phyloP scores from a whole-genome alignment of 2,888 invertebrate genomes.

The Bursaphelenchus okinawaensis region DNA sequence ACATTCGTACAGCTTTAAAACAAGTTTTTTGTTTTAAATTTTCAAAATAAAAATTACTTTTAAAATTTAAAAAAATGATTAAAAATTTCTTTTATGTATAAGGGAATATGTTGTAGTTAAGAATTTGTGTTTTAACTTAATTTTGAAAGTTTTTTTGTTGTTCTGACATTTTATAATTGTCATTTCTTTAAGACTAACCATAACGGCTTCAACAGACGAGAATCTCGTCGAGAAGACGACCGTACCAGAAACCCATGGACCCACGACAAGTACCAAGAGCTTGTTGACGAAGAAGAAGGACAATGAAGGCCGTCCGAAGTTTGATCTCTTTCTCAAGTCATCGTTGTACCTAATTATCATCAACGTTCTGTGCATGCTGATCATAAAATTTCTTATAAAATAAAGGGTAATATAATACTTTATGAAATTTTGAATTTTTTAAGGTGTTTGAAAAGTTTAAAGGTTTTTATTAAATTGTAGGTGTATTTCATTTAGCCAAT shows the following conservation, averaged over 20 bases:
- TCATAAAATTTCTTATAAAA: background rate
- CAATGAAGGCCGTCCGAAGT: background rate
- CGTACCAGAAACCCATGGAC: constrained; percentile 37
- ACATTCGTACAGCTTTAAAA: too few relatives aligned
- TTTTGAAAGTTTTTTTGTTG: background rate
- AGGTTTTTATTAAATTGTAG: too few relatives aligned
- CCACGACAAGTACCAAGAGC: background rate
- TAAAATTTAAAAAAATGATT: background rate
- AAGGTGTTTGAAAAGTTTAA: too few relatives aligned
- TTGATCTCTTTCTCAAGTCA: background rate
- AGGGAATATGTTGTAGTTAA: too few relatives aligned
- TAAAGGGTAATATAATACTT: too few relatives aligned
- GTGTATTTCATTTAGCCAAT: too few relatives aligned
- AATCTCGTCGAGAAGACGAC: constrained; percentile 25
- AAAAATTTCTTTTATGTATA: too few relatives aligned
- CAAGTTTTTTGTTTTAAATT: too few relatives aligned
- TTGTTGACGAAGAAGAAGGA: background rate
- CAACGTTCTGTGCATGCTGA: background rate
- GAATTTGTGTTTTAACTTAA: too few relatives aligned
- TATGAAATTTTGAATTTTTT: background rate
- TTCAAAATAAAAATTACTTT: too few relatives aligned
- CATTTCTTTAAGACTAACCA: background rate
- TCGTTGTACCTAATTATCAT: background rate
- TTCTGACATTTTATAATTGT: background rate
- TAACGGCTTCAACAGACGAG: background rate